A percentile compares a stretch with the other conserved stretches of the same genome.
Evolutionary conservation across 2,113 vertebrate species (phyloP).

Genomic region (Eulemur rufifrons): DNA sequence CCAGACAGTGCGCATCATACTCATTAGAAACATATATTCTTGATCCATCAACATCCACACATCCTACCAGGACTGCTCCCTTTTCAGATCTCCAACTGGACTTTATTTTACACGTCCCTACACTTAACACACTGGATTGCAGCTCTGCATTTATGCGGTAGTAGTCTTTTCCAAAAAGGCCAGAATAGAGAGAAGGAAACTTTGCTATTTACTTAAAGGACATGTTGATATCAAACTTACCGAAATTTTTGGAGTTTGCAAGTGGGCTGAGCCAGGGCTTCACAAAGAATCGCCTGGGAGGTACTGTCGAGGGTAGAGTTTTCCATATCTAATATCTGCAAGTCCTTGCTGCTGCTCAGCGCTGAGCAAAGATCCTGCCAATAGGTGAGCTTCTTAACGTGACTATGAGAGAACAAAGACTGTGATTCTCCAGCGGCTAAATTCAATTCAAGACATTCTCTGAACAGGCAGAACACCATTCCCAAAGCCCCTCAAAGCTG

Average conservation of each 20-base stretch:
- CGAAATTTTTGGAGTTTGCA: not conserved
- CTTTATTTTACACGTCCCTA: not conserved
- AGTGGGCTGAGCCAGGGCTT: not conserved
- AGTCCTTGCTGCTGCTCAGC: not conserved
- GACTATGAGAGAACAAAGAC: not conserved
- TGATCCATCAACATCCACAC: not conserved
- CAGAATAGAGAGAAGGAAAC: not conserved
- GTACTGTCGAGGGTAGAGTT: accelerated
- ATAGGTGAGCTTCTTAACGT: accelerated
- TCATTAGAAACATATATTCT: not conserved
- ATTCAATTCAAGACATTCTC: not conserved
- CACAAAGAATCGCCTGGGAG: not conserved
- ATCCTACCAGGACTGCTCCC: not conserved
- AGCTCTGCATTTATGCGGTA: not conserved
- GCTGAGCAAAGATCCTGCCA: not conserved
- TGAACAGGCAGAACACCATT: no score
- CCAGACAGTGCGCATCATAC: no score
- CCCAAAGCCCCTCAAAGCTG: not conserved
- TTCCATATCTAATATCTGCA: not conserved
- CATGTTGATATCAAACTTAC: not conserved
- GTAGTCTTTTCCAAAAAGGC: not conserved
- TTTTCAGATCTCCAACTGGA: not conserved
- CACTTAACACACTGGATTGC: not conserved
- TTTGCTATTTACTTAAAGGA: not conserved
- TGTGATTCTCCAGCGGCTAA: accelerated